phyloP scores from a whole-genome alignment of 2,113 vertebrate genomes.

The Mormoops blainvillei region DNA sequence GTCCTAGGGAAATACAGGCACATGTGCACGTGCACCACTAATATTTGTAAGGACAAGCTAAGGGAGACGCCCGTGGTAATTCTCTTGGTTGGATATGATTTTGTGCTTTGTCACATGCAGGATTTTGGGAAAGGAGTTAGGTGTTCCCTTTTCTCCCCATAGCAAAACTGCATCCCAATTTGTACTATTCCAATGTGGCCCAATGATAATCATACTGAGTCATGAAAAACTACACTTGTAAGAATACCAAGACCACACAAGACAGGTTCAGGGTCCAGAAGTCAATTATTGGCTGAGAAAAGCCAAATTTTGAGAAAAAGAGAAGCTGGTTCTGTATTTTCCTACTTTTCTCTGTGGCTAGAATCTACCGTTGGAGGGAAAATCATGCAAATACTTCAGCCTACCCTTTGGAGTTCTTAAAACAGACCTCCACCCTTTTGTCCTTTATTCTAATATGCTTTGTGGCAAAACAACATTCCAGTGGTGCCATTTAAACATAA shows the following conservation, averaged over 20 bases:
- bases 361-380: neutral
- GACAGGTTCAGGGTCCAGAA: slow-evolving; percentile 8
- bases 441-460: slow-evolving; percentile 56
- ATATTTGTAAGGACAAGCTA: neutral
- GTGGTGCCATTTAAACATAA: slow-evolving; percentile 64
- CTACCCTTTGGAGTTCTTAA: slow-evolving; percentile 47
- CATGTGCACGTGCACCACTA: neutral
- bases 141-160: neutral
- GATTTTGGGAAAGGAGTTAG: neutral
- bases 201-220: neutral
- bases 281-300: neutral
- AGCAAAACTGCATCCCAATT: neutral
- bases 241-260: slow-evolving; percentile 42
- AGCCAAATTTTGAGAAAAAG: slow-evolving; percentile 1
- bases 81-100: neutral
- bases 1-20: neutral
- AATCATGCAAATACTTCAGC: neutral
- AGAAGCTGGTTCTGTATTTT: slow-evolving; percentile 49
- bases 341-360: slow-evolving; percentile 26
- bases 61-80: neutral
- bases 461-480: slow-evolving; percentile 61
- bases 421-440: slow-evolving; percentile 46
- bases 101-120: neutral
- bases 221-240: slow-evolving; percentile 11
- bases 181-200: neutral